phyloP scores from a whole-genome alignment of 2,797 vertebrate genomes.

The Peromyscus melanophrys region DNA sequence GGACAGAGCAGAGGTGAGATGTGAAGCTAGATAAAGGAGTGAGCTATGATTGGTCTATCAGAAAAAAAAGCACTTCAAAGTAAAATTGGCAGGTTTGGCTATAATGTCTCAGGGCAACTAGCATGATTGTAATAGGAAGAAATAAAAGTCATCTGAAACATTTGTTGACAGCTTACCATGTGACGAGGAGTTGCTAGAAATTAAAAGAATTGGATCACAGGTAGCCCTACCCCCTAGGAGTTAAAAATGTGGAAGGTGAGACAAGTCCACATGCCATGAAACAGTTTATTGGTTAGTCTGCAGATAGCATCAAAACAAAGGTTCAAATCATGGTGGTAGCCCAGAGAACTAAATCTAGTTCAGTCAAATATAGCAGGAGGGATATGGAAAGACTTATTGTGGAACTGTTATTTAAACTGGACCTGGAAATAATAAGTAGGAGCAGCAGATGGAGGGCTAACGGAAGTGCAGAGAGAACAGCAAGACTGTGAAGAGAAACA shows the following conservation, averaged over 20 bases:
- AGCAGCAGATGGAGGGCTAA: neutral
- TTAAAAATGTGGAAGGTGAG: constrained; percentile 10
- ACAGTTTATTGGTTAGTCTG: neutral
- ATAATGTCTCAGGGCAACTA: neutral
- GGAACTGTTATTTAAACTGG: neutral
- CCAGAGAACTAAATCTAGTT: constrained; percentile 30
- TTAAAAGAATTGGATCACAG: neutral
- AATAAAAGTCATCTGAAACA: neutral
- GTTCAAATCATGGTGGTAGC: neutral
- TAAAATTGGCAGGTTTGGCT: neutral
- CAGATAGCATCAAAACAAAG: neutral
- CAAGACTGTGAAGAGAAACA: neutral
- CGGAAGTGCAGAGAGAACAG: neutral
- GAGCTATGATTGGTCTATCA: neutral
- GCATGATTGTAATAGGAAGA: neutral
- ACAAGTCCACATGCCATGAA: neutral
- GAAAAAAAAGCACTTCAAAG: neutral
- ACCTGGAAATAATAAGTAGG: neutral
- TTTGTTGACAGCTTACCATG: neutral
- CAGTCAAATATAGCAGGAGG: constrained; percentile 8
- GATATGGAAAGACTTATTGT: neutral
- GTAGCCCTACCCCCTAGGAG: neutral
- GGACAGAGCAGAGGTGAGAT: neutral
- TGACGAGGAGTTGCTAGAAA: constrained; percentile 47
- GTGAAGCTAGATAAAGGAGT: neutral